Evolutionary conservation across 2,888 invertebrate species (phyloP).

Genomic region (Caenorhabditis sp.): DNA sequence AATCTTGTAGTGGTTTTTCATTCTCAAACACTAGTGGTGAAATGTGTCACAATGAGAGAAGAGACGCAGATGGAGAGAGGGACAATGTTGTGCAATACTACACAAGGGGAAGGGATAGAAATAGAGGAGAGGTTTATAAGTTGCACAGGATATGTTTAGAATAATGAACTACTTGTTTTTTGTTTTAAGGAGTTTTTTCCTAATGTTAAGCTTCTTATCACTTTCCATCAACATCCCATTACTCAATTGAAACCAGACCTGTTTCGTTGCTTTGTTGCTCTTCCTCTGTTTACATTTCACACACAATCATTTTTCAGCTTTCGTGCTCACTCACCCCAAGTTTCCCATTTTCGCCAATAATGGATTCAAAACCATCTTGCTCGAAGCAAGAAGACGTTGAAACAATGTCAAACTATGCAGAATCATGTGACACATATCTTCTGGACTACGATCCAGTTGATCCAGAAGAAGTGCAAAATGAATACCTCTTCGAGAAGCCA

Average conservation of each 20-base stretch:
- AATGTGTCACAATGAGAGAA: not conserved
- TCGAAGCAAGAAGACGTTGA: not conserved
- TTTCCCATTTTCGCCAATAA: not conserved
- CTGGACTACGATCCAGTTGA: slow-evolving; percentile 6
- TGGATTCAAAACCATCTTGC: slow-evolving; percentile 28
- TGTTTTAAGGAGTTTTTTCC: not conserved
- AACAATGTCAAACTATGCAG: slow-evolving; percentile 35
- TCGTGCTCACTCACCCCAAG: no score
- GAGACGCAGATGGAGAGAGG: slow-evolving; percentile 11
- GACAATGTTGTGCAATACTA: slow-evolving; percentile 55
- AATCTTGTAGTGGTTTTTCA: no score
- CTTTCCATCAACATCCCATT: not conserved
- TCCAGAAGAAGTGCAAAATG: slow-evolving; percentile 22
- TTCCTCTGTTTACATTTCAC: slow-evolving; percentile 2
- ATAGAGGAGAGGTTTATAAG: slow-evolving; percentile 36
- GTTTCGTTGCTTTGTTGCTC: not conserved
- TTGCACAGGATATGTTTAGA: not conserved
- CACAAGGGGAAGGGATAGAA: slow-evolving; percentile 42
- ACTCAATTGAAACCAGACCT: not conserved
- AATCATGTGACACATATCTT: not conserved
- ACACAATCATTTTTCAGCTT: no score
- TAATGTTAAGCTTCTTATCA: no score
- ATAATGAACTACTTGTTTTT: not conserved
- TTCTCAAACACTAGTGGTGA: not conserved
- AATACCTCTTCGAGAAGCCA: slow-evolving; percentile 47